Conservation (phyloP, 2,888 invertebrate species). For the Lithodes maja region DNA sequence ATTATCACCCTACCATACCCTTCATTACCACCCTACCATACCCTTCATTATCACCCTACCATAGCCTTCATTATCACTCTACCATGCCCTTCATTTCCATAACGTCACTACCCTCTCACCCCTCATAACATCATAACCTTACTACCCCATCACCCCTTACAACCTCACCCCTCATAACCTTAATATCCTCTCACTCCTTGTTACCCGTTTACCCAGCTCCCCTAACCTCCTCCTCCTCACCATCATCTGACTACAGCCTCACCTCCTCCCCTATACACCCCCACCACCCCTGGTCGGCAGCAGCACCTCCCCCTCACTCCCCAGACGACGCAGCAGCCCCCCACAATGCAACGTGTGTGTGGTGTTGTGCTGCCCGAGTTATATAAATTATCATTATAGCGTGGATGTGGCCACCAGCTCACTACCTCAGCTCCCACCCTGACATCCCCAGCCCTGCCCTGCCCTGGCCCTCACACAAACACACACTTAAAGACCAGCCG, state of each 20-base stretch:
- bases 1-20: too few species aligned
- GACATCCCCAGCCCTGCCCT: background rate
- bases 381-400: background rate
- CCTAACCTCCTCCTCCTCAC: background rate
- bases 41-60: too few species aligned
- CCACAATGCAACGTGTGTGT: background rate
- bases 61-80: background rate
- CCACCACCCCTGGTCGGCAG: background rate
- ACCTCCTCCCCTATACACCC: conserved; percentile 2
- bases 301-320: background rate
- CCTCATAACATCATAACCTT: background rate
- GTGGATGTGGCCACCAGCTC: background rate
- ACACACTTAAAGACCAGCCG: background rate
- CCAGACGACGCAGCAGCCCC: background rate
- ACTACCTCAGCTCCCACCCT: background rate
- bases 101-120: background rate
- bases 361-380: too few species aligned
- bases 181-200: background rate
- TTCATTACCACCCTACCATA: too few species aligned
- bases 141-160: conserved; percentile 5
- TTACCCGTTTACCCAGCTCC: background rate
- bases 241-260: background rate
- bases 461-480: background rate
- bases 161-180: background rate
- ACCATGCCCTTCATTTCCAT: background rate